These are phyloP conservation scores for Sinotaia quadrata DNA, from an alignment of 2,888 invertebrate species.

Conservation along the genomic window DNA sequence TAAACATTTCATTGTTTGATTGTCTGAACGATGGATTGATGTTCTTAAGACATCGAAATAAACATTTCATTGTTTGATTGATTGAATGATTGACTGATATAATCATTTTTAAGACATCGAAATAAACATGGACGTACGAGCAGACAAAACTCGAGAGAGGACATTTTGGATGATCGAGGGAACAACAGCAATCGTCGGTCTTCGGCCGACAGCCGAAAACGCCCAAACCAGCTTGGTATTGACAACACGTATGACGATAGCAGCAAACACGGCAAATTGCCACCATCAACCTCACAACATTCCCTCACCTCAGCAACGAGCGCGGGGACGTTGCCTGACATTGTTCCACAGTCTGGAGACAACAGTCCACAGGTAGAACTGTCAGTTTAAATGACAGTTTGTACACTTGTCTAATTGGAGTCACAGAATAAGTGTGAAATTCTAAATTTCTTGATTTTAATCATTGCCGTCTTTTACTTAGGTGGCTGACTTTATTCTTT, in stretches of 20 bases:
- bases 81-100: no score
- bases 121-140: slow-evolving; percentile 40
- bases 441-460: no score
- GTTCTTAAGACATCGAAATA: no score
- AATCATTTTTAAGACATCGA: slow-evolving; percentile 43
- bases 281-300: slow-evolving; percentile 42
- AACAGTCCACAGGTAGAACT: slow-evolving; percentile 28
- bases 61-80: no score
- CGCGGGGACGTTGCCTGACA: slow-evolving; percentile 51
- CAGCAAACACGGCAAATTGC: slow-evolving; percentile 34
- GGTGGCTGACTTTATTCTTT: no score
- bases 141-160: slow-evolving; percentile 57
- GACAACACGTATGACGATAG: slow-evolving; percentile 49
- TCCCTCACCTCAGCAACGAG: slow-evolving; percentile 43
- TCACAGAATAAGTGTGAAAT: no score
- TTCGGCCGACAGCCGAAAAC: slow-evolving; percentile 33
- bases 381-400: no score
- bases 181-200: slow-evolving; percentile 30
- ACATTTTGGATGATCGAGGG: slow-evolving; percentile 51
- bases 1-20: no score
- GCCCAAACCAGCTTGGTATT: slow-evolving; percentile 55
- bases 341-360: slow-evolving; percentile 49
- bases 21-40: no score
- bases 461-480: no score
- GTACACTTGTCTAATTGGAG: no score